Conservation (phyloP, 2,797 vertebrate genomes). For the Pteropus rufus region DNA sequence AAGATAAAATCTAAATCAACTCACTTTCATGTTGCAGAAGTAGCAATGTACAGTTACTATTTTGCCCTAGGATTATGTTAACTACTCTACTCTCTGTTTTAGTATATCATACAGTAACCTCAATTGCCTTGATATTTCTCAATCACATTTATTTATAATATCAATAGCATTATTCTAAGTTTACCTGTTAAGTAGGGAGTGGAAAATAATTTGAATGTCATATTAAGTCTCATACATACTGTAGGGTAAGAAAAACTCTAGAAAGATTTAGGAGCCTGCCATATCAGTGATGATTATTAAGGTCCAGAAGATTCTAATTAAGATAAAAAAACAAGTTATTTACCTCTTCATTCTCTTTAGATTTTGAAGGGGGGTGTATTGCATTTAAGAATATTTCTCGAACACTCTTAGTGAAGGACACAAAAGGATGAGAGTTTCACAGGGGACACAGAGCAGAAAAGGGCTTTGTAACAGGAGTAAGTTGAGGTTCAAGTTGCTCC, state of each 20-base stretch:
- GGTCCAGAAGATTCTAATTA: neutral
- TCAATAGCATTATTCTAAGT: neutral
- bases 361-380: neutral
- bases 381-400: neutral
- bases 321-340: neutral
- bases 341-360: neutral
- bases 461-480: neutral
- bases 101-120: neutral
- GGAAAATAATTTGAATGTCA: neutral
- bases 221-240: neutral
- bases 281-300: neutral
- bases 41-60: neutral
- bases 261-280: neutral
- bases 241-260: neutral
- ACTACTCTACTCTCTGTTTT: neutral
- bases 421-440: neutral
- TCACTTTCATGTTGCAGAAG: neutral
- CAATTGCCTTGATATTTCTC: neutral
- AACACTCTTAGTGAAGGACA: neutral
- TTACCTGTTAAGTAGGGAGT: neutral
- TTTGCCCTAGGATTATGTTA: neutral
- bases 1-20: neutral
- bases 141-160: neutral
- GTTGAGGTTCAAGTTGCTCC: no score
- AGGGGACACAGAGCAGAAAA: neutral